Evolutionary conservation across 2,888 invertebrate genomes (phyloP), one percentile per base, ranked within the genome.

Genomic region (Tachina fera): DNA sequence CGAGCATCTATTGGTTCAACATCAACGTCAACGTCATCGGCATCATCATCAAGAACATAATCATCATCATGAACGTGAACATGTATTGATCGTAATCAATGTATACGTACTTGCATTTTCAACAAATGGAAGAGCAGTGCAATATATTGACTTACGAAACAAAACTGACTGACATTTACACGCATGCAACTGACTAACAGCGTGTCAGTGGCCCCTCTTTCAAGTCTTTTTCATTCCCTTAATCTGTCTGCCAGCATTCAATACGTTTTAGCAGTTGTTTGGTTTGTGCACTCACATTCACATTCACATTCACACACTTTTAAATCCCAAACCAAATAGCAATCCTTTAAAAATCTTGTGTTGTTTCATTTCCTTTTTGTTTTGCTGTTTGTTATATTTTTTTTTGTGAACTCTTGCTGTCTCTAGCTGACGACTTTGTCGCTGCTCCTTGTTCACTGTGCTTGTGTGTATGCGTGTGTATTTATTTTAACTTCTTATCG

Each of bases 31-130:
- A 65, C 47, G 22, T 45, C 19, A 61, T 75, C 43, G n/a, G n/a
- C n/a, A 19, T 43, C 53, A 67, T 49, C 45, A 51, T 47, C 53
- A 13, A 1, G 11, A 19, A 1, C 49, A 49, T 49, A n/a, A 43
- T 16, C 72, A 83, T 58, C 58, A 45, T 58, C 13, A n/a, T 60
- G 3, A 58, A 74, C 41, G 51, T 65, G 14, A 10, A 19, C 65
- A 77, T 77, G 51, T 83, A 77, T 77, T 83, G 77, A 67, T 77
- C 45, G 72, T 53, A 77, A 67, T 77, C 49, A 71, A 72, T 79
- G 14, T 79, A 14, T 31, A 19, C 31, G 43, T n/a, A 45, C 22
- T 9, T 43, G 58, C 51, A 45, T 68, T 70, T 74, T 22, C 47
- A 78, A 51, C 58, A 70, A 31, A 68, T 63, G 60, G 78, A 53